phyloP scores from a whole-genome alignment of 2,888 invertebrate species.

The Achlya flavicornis region DNA sequence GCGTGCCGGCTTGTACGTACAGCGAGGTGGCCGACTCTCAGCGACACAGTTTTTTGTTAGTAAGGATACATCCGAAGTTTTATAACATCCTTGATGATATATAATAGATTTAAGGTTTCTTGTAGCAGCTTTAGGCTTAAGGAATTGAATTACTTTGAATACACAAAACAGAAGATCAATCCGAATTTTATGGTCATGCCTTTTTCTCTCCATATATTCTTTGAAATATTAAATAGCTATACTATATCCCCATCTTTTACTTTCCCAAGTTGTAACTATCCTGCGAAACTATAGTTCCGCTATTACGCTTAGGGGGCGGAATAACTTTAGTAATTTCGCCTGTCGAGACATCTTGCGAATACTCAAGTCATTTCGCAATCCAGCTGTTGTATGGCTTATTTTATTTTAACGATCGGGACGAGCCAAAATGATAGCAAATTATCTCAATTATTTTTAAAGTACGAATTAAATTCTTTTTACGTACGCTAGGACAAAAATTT shows the following conservation, averaged over 20 bases:
- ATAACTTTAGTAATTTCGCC: not conserved
- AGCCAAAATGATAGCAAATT: not conserved
- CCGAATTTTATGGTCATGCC: not conserved
- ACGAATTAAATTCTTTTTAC: not conserved
- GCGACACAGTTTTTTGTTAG: too few species aligned
- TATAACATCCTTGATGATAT: too few species aligned
- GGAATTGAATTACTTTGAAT: too few species aligned
- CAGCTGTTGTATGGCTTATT: not conserved
- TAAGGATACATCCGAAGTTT: too few species aligned
- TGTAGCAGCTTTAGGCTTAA: too few species aligned
- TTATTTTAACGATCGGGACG: slow-evolving; percentile 4
- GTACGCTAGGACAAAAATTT: too few species aligned
- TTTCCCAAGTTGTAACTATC: not conserved
- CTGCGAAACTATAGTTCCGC: not conserved
- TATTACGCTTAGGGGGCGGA: not conserved
- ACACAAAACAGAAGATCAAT: not conserved
- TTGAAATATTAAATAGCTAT: not conserved
- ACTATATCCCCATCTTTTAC: not conserved
- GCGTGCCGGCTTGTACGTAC: too few species aligned
- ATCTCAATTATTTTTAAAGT: not conserved
- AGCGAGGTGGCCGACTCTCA: too few species aligned
- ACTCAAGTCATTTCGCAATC: not conserved
- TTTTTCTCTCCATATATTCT: too few species aligned
- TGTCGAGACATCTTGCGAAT: not conserved
- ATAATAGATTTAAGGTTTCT: too few species aligned